phyloP scores from a whole-genome alignment of 2,888 invertebrate genomes.

The Fragum whitleyi region DNA sequence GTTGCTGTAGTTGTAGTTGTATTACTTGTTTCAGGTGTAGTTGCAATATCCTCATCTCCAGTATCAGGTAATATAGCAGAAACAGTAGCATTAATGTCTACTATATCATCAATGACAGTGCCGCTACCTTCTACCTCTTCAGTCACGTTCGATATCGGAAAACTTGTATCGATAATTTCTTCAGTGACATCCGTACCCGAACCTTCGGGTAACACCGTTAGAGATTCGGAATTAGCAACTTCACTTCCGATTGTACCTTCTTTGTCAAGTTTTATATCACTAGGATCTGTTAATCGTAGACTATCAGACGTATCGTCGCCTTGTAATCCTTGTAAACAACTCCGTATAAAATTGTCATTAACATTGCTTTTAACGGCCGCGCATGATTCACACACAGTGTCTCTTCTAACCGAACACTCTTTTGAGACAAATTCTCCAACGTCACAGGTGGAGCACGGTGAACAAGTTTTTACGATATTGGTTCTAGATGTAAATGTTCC shows the following conservation, averaged over 20 bases:
- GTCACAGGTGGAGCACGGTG: constrained; percentile 64
- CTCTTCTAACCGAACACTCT: constrained; percentile 57
- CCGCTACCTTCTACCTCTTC: constrained; percentile 26
- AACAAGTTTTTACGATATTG: constrained; percentile 50
- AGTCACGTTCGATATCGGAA: constrained; percentile 5
- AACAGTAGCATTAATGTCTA: neutral
- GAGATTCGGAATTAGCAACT: neutral
- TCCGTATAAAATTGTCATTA: constrained; percentile 22
- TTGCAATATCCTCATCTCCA: neutral
- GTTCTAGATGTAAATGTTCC: constrained; percentile 53
- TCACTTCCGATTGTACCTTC: neutral
- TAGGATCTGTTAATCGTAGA: neutral
- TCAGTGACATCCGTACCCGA: neutral
- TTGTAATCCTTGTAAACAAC: constrained; percentile 45
- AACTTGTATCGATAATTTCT: neutral
- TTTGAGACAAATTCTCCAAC: constrained; percentile 58
- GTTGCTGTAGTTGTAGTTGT: constrained; percentile 8
- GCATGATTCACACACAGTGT: constrained; percentile 69
- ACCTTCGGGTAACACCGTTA: constrained; percentile 9
- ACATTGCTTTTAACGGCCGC: constrained; percentile 41
- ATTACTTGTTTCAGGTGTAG: neutral
- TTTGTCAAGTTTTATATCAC: constrained; percentile 20
- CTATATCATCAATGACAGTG: neutral
- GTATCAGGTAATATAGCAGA: constrained; percentile 17
- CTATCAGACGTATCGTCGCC: constrained; percentile 34